Percentiles rank a stretch among this genome's conserved stretches.
These are phyloP conservation scores for Theocolax elegans DNA, from an alignment of 1,140 invertebrate genomes.

Conservation along the genomic window DNA sequence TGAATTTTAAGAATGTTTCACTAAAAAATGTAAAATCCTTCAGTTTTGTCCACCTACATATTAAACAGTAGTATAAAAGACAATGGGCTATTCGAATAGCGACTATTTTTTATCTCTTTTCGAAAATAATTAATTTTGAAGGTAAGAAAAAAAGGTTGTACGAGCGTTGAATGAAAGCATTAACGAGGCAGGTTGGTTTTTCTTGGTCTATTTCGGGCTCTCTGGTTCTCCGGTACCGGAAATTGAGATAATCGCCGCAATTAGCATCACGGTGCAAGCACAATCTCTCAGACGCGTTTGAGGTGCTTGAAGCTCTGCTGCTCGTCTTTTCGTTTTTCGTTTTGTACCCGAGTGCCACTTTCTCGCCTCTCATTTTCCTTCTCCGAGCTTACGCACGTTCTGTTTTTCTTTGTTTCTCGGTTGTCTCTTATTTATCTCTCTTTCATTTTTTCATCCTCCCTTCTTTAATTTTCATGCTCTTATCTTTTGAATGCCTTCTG, in stretches of 20 bases:
- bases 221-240: conserved; percentile 27
- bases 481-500: not conserved
- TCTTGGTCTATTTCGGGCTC: not conserved
- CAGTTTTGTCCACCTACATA: too few relatives aligned
- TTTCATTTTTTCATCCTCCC: not conserved
- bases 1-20: too few relatives aligned
- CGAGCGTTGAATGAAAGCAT: conserved; percentile 19
- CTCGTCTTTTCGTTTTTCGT: conserved; percentile 18
- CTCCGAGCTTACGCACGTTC: not conserved
- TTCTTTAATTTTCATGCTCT: not conserved
- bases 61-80: too few relatives aligned
- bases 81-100: not conserved
- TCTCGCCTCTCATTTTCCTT: not conserved
- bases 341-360: conserved; percentile 5
- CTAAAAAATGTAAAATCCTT: too few relatives aligned
- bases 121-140: too few relatives aligned
- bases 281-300: conserved; percentile 37
- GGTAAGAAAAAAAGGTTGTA: too few relatives aligned
- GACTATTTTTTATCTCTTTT: not conserved
- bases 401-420: conserved; percentile 1
- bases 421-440: not conserved
- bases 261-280: conserved; percentile 33
- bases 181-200: conserved; percentile 28
- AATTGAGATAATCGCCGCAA: conserved; percentile 42
- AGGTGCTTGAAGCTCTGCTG: conserved; percentile 5